Evolutionary conservation across 2,113 vertebrate species (phyloP), one percentile per base, ranked within the genome.

Genomic region (Geococcyx californianus): DNA sequence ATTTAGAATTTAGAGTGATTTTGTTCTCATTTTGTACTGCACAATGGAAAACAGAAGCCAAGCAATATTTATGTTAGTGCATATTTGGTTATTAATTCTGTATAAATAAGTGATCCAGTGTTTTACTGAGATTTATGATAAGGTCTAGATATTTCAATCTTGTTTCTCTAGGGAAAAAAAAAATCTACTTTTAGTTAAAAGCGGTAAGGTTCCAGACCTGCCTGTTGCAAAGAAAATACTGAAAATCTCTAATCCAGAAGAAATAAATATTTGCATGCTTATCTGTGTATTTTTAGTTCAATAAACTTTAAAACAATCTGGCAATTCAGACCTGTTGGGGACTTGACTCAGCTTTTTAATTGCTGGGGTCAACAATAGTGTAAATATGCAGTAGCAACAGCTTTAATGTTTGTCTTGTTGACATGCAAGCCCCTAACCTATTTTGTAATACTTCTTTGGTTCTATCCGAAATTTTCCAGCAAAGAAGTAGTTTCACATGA

Each of bases 301-400:
- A 6, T 44, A 47, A 74, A 1, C 68, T 84, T 89, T 36, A 60
- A 82, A 89, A 49, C 9, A 54, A 38, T 56, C 33, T 60, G 36
- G 17, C 13, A 24, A 0, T 44, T 15, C 11, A 7, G 9, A 1
- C 1, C 8, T 67, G 2, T 11, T 67, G 6, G 16, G 29, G 0
- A 0, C 2, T 26, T 52, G 45, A 77, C 11, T 38, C 33, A 47
- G 9, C 56, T 52, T 78, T 79, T 82, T 31, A 47, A 45, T 76
- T 67, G 9, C 8, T 34, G 15, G 36, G 26, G 31, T 42, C 40
- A 85, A 13, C 10, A 56, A 24, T 12, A 38, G 2, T 3, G 2
- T 25, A 45, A 24, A 3, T 12, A 6, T 13, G 6, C 20, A 38
- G 13, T 11, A 69, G 11, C 33, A 86, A 40, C 11, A 9, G 12